Percentiles rank a stretch among this genome's conserved stretches.
Conservation (phyloP, 2,113 vertebrate species). For the Hippocampus comes region DNA sequence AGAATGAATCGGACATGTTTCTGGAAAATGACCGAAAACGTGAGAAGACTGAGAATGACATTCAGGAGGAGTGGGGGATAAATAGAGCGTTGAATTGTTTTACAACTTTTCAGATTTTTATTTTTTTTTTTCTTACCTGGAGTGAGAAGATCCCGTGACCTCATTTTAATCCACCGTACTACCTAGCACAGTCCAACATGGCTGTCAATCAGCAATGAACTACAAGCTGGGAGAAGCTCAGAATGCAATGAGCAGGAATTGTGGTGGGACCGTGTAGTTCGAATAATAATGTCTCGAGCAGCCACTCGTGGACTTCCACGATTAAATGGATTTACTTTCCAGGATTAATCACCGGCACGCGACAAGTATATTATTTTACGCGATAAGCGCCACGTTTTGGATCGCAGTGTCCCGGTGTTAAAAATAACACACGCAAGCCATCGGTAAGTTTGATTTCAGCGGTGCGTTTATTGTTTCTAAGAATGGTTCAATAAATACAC, state of each 20-base stretch:
- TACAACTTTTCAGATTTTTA: too few species aligned
- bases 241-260: neutral
- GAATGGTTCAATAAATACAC: constrained; percentile 76
- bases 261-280: too few species aligned
- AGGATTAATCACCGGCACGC: too few species aligned
- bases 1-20: neutral
- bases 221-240: constrained; percentile 5
- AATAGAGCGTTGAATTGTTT: too few species aligned
- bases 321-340: too few species aligned
- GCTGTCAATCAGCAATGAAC: constrained; percentile 27
- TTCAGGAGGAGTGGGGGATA: too few species aligned
- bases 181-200: neutral
- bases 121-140: constrained; percentile 27
- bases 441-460: constrained; percentile 26
- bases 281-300: too few species aligned
- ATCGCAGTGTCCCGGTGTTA: neutral
- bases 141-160: constrained; percentile 26
- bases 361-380: too few species aligned
- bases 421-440: neutral
- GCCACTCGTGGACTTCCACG: too few species aligned
- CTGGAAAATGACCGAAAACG: neutral
- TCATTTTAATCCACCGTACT: constrained; percentile 26
- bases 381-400: too few species aligned
- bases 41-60: neutral
- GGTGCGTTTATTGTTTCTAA: constrained; percentile 63